Conservation (phyloP, 2,113 vertebrate species). For the Poeciliopsis occidentalis region DNA sequence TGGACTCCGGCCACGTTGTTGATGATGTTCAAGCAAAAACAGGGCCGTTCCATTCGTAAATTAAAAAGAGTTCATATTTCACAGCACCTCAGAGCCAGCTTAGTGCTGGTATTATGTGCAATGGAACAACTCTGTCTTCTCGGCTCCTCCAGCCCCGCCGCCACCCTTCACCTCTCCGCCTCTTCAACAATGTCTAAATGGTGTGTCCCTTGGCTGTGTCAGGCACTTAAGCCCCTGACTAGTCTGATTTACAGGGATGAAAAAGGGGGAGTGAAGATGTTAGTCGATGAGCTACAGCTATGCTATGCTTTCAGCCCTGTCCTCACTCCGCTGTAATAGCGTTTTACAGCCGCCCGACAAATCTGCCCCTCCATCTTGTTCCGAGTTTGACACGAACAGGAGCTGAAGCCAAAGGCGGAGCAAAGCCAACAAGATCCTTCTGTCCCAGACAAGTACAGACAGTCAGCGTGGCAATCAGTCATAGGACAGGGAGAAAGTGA, state of each 20-base stretch:
- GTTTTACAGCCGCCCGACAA: slow-evolving; percentile 52
- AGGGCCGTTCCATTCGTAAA: slow-evolving; percentile 22
- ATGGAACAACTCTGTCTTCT: slow-evolving; percentile 53
- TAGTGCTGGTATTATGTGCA: slow-evolving; percentile 33
- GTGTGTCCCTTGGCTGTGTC: slow-evolving; percentile 58
- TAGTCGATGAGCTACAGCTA: slow-evolving; percentile 67
- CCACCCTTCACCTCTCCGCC: slow-evolving; percentile 8
- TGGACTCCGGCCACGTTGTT: slow-evolving; percentile 9
- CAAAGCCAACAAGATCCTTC: slow-evolving; percentile 36
- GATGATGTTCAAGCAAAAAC: slow-evolving; percentile 13
- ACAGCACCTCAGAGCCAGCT: slow-evolving; percentile 8
- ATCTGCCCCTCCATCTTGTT: slow-evolving; percentile 39
- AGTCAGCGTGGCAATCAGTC: slow-evolving; percentile 14
- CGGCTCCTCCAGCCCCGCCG: background rate
- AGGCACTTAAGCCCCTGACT: slow-evolving; percentile 62
- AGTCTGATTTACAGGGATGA: slow-evolving; percentile 70
- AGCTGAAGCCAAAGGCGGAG: slow-evolving; percentile 30
- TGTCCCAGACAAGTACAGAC: slow-evolving; percentile 26
- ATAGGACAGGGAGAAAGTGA: slow-evolving; percentile 18
- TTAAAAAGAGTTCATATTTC: slow-evolving; percentile 15
- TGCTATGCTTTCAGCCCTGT: slow-evolving; percentile 58
- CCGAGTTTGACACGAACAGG: slow-evolving; percentile 32
- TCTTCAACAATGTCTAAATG: slow-evolving; percentile 48
- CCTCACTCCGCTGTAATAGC: slow-evolving; percentile 47
- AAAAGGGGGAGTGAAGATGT: slow-evolving; percentile 64